phyloP scores from a whole-genome alignment of 2,888 invertebrate species.

The Ornithoptera alexandrae region DNA sequence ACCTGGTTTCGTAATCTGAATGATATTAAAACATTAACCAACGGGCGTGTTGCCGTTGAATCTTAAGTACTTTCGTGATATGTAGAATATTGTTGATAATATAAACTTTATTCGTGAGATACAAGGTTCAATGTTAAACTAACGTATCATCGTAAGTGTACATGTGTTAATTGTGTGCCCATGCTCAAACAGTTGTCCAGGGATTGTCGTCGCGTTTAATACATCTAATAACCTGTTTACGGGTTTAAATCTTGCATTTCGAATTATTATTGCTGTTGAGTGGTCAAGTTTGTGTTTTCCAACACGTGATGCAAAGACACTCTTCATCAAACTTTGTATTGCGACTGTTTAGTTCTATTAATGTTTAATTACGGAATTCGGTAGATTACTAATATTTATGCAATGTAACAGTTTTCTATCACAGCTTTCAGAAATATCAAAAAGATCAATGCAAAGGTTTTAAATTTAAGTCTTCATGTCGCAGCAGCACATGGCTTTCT shows the following conservation, averaged over 20 bases:
- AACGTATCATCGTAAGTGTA: neutral
- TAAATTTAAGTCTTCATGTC: no score
- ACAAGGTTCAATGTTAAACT: neutral
- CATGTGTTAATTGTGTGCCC: constrained; percentile 7
- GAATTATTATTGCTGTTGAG: neutral
- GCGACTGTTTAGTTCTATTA: no score
- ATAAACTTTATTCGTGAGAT: neutral
- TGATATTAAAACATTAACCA: constrained; percentile 13
- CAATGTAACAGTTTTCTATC: no score
- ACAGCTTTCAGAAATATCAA: no score
- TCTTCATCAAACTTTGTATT: no score
- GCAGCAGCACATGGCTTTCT: no score
- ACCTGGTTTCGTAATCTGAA: constrained; percentile 10
- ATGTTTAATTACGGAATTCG: no score
- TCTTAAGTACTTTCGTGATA: constrained; percentile 5
- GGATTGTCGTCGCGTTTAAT: constrained; percentile 6
- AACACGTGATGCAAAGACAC: neutral
- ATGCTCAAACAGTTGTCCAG: constrained; percentile 1
- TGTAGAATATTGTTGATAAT: neutral
- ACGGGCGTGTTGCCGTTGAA: constrained; percentile 4
- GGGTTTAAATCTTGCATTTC: neutral
- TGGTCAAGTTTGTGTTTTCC: neutral
- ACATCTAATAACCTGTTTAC: constrained; percentile 3
- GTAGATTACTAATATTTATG: no score
- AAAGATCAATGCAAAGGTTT: no score